A percentile compares a stretch with the other conserved stretches of the same genome.
phyloP scores from a whole-genome alignment of 2,888 invertebrate genomes.

The Caenorhabditis parvicauda region DNA sequence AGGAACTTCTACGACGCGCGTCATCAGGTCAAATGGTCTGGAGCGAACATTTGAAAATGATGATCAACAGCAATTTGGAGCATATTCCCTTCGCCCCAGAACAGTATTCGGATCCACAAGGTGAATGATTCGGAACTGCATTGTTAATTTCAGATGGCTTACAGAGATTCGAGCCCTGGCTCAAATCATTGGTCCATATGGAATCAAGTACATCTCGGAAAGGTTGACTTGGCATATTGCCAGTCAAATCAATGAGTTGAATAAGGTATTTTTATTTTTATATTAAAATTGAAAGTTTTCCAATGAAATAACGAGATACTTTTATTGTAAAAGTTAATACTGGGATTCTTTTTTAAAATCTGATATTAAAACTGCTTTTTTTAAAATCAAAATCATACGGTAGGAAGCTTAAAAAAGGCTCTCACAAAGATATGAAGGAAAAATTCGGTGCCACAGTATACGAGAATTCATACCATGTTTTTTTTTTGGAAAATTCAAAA shows the following conservation, averaged over 20 bases:
- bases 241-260: conserved; percentile 93
- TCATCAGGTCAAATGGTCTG: conserved; percentile 94
- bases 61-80: conserved; percentile 69
- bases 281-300: too few relatives aligned
- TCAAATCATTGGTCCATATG: conserved; percentile 95
- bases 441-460: too few relatives aligned
- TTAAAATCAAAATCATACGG: too few relatives aligned
- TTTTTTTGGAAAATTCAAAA: too few relatives aligned
- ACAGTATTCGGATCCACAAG: conserved; percentile 71
- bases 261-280: conserved; percentile 64
- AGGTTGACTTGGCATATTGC: conserved; percentile 97
- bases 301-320: not conserved
- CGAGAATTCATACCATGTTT: too few relatives aligned
- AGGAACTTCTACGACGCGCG: conserved; percentile 81
- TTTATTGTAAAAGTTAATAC: too few relatives aligned
- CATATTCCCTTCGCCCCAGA: conserved; percentile 84
- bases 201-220: conserved; percentile 93
- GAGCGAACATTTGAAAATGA: conserved; percentile 91
- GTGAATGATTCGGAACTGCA: conserved; percentile 20
- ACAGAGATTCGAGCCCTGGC: conserved; percentile 86
- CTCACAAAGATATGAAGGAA: too few relatives aligned
- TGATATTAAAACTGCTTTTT: too few relatives aligned
- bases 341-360: too few relatives aligned
- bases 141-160: not conserved
- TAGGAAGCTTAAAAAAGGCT: too few relatives aligned